Conservation (phyloP, 2,113 vertebrate species). For the Excalfactoria chinensis region DNA sequence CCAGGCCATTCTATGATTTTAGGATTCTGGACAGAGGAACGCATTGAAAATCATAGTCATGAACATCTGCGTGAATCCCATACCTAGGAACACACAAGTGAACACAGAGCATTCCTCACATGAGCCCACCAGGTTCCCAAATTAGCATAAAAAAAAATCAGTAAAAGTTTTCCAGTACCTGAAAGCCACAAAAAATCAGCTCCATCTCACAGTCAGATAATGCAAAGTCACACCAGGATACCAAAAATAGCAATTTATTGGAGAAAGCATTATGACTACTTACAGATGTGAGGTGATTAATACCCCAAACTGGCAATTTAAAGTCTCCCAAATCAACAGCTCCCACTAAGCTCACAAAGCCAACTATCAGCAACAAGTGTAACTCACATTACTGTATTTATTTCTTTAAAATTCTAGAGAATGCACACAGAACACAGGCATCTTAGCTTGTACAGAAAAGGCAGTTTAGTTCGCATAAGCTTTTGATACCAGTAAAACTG, state of each 20-base stretch:
- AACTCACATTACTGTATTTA: background rate
- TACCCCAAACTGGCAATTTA: background rate
- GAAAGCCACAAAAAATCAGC: background rate
- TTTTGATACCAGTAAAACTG: background rate
- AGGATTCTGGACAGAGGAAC: background rate
- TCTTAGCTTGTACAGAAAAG: background rate
- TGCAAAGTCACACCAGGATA: background rate
- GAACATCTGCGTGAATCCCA: background rate
- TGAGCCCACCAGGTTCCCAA: background rate
- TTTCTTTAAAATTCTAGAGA: background rate
- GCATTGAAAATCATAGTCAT: background rate
- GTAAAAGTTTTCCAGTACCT: background rate
- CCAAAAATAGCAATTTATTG: background rate
- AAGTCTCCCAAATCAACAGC: background rate
- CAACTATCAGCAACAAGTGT: background rate
- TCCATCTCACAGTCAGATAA: background rate
- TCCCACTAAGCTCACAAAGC: background rate
- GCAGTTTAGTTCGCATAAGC: background rate
- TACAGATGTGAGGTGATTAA: background rate
- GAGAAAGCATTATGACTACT: background rate
- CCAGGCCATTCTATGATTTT: too few species aligned
- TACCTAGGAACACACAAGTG: background rate
- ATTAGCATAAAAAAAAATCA: background rate
- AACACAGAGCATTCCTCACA: background rate
- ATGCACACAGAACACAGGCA: background rate